Evolutionary conservation across 2,113 vertebrate genomes (phyloP), one percentile per base, ranked within the genome.

Genomic region (Proterorhinus semilunaris): DNA sequence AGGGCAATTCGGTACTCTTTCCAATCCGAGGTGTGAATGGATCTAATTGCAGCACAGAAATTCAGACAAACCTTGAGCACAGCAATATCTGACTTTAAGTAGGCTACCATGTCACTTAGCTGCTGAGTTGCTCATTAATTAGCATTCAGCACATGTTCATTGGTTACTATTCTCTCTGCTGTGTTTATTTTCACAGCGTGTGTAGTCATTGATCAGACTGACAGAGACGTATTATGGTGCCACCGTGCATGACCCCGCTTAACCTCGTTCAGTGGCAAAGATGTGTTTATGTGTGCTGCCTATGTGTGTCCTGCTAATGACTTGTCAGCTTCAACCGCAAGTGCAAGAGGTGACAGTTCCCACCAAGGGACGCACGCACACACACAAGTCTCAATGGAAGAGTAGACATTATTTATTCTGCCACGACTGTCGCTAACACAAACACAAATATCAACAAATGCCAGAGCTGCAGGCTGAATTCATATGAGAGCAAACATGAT

Each of bases 201-300:
- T 75, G 75, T 63, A 55, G 72, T 76, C 85, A 83, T 87, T 87
- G 87, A 87, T 87, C 87, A 89, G 80, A 68, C 78, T 86, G 87
- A 87, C 87, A 86, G 51, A 89, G 85, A 89, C 85, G 86, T 87
- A 86, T 87, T 86, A 84, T 45, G 13, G 85, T 86, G 83, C 83
- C 80, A 80, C 72, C 74, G 74, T 62, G 2, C 10, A 27, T 62
- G 81, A 84, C 78, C 83, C 61, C 59, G 53, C 45, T 83, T 87
- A 80, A 89, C 44, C 85, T 83, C 74, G 1, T 10, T 55, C 62
- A 75, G 64, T n/a, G 51, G 68, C 65, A 54, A 54, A 65, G 76
- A 59, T 84, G 75, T 81, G 78, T 81, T 53, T 71, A 52, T 75
- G 78, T 58, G 65, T 17, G 70, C 12, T 72, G 54, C 68, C 74